Base-by-base conservation (phyloP, 1,140 invertebrate genomes). In the Epicauta chinensis region DNA sequence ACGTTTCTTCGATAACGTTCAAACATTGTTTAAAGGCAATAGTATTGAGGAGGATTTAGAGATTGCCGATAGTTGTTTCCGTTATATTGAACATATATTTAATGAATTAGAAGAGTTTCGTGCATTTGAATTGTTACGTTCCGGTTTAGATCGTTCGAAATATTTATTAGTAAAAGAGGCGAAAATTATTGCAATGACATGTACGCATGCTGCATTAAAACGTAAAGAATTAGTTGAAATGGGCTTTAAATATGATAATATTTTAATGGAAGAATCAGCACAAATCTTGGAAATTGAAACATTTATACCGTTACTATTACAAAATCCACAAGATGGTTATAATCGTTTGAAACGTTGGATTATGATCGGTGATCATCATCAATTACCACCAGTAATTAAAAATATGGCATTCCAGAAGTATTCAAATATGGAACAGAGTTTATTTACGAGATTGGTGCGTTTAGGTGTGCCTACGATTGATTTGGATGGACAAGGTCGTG, bases 341-440 rank as follows among this genome's bases (percentile, higher is more conserved):
- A 98, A 96, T 72, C 81, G 97, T 1, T 71, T 99, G 23, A 99
- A 99, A 73, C 81, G 97, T 10, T 99, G 97, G 97, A 98, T 99
- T 44, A 99, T 99, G 97, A 99, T 99, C 66, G 97, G 97, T 4
- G 97, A 99, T 76, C 97, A 99, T 72, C 93, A 99, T 74, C 97
- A 99, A 71, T 75, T 99, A 55, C 97, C 97, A 0, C 97, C 97
- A 0, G 94, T 99, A 7, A 97, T 99, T 31, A 99, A 99, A 72
- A 99, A 99, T 69, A 97, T 98, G 91, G 96, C 96, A 11, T 99
- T 99, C 72, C 95, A 99, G 73, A 99, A 99, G 69, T 99, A 96
- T 72, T 96, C 92, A 4, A 99, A 99, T 67, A 98, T 99, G 97
- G 97, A 99, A 67, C 97, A 99, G 69, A 96, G 92, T 29, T 75